Evolutionary conservation across 2,888 invertebrate genomes (phyloP).

Genomic region (Andrena minutula): DNA sequence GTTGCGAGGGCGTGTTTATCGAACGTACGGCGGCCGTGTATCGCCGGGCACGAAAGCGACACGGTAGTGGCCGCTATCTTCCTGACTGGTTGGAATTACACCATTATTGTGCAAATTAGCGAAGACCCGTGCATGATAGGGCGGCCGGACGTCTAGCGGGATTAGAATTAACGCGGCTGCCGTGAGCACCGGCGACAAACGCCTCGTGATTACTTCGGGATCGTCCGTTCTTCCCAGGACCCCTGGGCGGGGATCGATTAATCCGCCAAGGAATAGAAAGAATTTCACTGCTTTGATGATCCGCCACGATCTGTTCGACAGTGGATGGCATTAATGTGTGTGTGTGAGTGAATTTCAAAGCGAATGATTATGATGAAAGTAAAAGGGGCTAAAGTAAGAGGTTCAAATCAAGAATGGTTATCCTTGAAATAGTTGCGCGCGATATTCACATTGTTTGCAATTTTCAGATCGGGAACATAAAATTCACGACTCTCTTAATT

Average conservation of each 20-base stretch:
- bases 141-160: conserved; percentile 70
- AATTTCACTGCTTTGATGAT: no score
- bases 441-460: no score
- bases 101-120: conserved; percentile 82
- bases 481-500: no score
- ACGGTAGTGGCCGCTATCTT: conserved; percentile 70
- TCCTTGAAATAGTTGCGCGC: no score
- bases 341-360: no score
- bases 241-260: not conserved
- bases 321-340: no score
- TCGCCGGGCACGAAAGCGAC: conserved; percentile 65
- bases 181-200: conserved; percentile 44
- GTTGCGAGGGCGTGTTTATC: conserved; percentile 65
- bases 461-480: no score
- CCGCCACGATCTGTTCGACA: no score
- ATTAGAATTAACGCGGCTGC: conserved; percentile 73
- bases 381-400: no score
- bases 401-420: no score
- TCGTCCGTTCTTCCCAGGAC: not conserved
- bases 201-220: conserved; percentile 49
- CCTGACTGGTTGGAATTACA: conserved; percentile 77
- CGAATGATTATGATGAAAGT: no score
- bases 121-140: conserved; percentile 75
- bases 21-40: conserved; percentile 61
- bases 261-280: not conserved